A percentile compares a stretch with the other conserved stretches of the same genome.
These are phyloP conservation scores for Mylabris phalerata DNA, from an alignment of 1,140 invertebrate species.

Conservation along the genomic window DNA sequence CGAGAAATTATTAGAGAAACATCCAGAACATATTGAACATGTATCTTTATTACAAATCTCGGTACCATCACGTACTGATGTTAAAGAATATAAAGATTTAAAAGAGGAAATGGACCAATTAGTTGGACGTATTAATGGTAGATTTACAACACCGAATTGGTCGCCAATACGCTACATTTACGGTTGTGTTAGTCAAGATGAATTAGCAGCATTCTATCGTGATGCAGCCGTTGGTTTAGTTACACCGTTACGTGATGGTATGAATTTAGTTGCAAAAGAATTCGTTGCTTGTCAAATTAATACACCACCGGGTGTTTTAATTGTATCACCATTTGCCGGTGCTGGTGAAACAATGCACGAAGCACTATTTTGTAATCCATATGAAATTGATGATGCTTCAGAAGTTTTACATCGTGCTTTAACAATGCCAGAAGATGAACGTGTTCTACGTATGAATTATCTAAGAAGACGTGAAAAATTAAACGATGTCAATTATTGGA, in stretches of 20 bases:
- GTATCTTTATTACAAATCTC: conserved; percentile 78
- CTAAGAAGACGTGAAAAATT: conserved; percentile 70
- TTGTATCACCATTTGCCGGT: conserved; percentile 85
- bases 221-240: conserved; percentile 81
- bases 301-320: conserved; percentile 75
- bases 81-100: conserved; percentile 83
- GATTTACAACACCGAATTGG: conserved; percentile 84
- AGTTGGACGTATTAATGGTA: conserved; percentile 79
- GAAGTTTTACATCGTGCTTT: conserved; percentile 79
- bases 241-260: conserved; percentile 81
- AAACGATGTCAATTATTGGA: conserved; percentile 85
- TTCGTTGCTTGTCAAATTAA: conserved; percentile 90
- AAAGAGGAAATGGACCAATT: conserved; percentile 88
- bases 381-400: conserved; percentile 79
- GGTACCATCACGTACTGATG: conserved; percentile 82
- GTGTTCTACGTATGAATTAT: conserved; percentile 79
- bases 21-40: conserved; percentile 80
- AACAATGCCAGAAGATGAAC: conserved; percentile 85
- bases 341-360: conserved; percentile 90
- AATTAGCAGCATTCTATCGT: conserved; percentile 76
- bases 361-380: conserved; percentile 77
- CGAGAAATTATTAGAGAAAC: conserved; percentile 73
- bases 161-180: conserved; percentile 82
- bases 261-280: conserved; percentile 92
- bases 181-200: conserved; percentile 78